Evolutionary conservation across 2,797 vertebrate species (phyloP).

Genomic region (Enteromius viviparus): DNA sequence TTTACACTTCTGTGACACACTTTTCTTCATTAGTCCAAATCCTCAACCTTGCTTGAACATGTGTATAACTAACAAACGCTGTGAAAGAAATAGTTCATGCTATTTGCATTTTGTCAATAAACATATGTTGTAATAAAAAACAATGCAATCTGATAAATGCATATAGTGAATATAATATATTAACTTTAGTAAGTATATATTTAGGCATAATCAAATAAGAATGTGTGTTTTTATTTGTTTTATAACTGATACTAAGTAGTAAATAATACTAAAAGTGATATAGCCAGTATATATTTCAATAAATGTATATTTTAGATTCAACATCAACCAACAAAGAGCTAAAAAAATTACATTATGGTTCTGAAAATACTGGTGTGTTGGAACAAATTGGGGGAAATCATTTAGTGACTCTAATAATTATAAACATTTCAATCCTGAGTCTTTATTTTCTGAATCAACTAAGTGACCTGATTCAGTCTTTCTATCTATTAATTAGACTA

Average conservation of each 20-base stretch:
- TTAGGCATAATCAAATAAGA: neutral
- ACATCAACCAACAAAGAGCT: neutral
- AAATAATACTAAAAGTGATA: no score
- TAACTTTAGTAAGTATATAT: neutral
- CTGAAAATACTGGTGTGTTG: neutral
- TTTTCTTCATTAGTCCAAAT: slow-evolving; percentile 2
- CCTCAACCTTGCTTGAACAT: neutral
- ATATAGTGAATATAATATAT: neutral
- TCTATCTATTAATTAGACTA: neutral
- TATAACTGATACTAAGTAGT: no score
- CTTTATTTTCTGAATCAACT: neutral
- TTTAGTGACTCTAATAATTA: neutral
- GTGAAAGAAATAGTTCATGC: neutral
- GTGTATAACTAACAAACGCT: neutral
- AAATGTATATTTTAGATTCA: neutral
- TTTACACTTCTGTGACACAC: neutral
- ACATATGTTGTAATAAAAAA: neutral
- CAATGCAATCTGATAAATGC: neutral
- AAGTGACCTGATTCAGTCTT: neutral
- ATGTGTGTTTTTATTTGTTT: no score
- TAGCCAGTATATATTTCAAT: neutral
- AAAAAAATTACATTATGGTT: neutral
- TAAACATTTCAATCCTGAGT: neutral
- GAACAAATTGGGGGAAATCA: neutral
- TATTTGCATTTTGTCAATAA: neutral